phyloP scores from a whole-genome alignment of 1,140 invertebrate genomes.

The Bombus waltoni region DNA sequence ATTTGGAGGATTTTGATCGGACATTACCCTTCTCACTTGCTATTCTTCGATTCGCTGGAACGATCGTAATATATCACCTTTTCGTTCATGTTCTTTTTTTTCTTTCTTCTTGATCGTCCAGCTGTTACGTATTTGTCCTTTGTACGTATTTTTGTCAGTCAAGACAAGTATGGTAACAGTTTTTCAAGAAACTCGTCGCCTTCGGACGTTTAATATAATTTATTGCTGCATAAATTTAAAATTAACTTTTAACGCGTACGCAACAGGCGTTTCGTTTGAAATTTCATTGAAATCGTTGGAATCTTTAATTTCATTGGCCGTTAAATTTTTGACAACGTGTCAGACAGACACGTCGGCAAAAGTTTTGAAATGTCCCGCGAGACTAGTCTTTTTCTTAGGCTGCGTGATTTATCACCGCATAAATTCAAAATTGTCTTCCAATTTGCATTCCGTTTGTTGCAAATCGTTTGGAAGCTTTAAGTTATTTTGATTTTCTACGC shows the following conservation, averaged over 20 bases:
- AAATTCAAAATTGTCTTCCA: too few species aligned
- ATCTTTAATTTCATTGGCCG: too few species aligned
- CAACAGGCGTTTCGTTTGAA: neutral
- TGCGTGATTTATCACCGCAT: too few species aligned
- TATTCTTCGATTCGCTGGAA: slow-evolving; percentile 36
- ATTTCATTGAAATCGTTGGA: too few species aligned
- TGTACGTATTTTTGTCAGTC: slow-evolving; percentile 14
- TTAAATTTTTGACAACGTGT: too few species aligned
- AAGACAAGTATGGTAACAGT: neutral
- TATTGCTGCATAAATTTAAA: neutral
- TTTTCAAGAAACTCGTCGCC: neutral
- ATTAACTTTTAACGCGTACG: neutral
- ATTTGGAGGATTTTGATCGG: slow-evolving; percentile 53
- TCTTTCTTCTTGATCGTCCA: neutral
- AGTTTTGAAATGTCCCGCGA: too few species aligned
- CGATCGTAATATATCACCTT: slow-evolving; percentile 56
- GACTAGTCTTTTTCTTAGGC: too few species aligned
- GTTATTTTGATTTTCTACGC: too few species aligned
- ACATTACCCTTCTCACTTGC: slow-evolving; percentile 37
- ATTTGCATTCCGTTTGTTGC: too few species aligned
- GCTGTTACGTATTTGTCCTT: slow-evolving; percentile 8
- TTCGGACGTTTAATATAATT: neutral
- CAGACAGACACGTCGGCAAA: too few species aligned
- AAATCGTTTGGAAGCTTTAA: too few species aligned
- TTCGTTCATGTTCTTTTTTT: slow-evolving; percentile 21